These are phyloP conservation scores for Ploceus nigricollis DNA, from an alignment of 2,113 vertebrate genomes.

Conservation along the genomic window DNA sequence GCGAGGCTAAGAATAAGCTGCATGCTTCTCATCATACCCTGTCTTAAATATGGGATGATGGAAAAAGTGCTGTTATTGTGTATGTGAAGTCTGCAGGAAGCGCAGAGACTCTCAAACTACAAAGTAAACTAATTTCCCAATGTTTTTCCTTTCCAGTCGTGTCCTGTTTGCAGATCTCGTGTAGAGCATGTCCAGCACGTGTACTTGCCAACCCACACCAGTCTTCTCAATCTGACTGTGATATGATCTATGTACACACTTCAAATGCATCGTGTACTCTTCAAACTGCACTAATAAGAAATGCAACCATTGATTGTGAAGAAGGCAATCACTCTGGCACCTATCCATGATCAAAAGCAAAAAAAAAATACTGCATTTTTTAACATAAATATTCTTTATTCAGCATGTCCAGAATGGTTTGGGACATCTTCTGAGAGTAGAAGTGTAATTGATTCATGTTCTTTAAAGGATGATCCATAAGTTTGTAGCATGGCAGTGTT, in stretches of 20 bases:
- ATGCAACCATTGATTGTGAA: slow-evolving; percentile 56
- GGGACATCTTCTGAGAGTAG: neutral
- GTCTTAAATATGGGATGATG: neutral
- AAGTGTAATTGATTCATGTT: neutral
- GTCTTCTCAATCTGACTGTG: slow-evolving; percentile 88
- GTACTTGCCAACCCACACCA: slow-evolving; percentile 95
- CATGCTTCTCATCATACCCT: neutral
- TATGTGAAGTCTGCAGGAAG: neutral
- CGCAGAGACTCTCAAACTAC: neutral
- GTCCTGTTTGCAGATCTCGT: slow-evolving; percentile 90
- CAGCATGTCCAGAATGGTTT: neutral
- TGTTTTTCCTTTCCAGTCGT: slow-evolving; percentile 74
- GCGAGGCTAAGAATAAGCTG: neutral
- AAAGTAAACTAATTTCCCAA: neutral
- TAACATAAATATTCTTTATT: neutral
- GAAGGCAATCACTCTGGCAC: slow-evolving; percentile 25
- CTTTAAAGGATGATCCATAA: neutral
- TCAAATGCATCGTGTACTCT: slow-evolving; percentile 23
- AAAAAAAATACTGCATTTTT: neutral
- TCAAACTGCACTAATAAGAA: slow-evolving; percentile 59
- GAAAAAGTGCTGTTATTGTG: neutral
- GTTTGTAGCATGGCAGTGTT: slow-evolving; percentile 8
- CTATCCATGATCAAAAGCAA: slow-evolving; percentile 17
- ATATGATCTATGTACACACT: slow-evolving; percentile 57
- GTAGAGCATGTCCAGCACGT: slow-evolving; percentile 94